phyloP scores from a whole-genome alignment of 2,888 invertebrate species.

The Drosophila rubida region DNA sequence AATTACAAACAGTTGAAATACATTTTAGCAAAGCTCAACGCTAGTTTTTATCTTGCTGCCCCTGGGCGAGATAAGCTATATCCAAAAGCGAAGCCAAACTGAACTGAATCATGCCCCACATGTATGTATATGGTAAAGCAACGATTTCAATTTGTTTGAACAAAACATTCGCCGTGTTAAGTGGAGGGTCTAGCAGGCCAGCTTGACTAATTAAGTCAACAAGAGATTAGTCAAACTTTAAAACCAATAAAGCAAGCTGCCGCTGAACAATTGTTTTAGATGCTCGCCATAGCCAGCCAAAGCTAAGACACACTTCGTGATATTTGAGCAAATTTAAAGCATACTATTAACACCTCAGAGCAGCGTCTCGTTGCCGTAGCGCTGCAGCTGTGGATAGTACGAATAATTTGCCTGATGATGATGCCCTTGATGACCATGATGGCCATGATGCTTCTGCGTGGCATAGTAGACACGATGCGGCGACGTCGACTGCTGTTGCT shows the following conservation, averaged over 20 bases:
- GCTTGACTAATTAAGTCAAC: too few species aligned
- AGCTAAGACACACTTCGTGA: not conserved
- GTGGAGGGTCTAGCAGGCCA: too few species aligned
- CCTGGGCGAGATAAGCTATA: not conserved
- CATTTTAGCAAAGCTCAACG: conserved; percentile 35
- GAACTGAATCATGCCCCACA: too few species aligned
- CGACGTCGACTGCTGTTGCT: conserved; percentile 30
- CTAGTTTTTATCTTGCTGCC: not conserved
- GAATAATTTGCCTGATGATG: conserved; percentile 32
- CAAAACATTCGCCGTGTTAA: too few species aligned
- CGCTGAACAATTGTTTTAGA: too few species aligned
- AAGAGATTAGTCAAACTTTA: too few species aligned
- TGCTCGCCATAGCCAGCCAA: not conserved
- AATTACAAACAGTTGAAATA: conserved; percentile 31
- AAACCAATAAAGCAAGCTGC: too few species aligned
- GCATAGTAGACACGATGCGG: conserved; percentile 72
- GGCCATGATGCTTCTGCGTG: conserved; percentile 56
- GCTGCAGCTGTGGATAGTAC: conserved; percentile 69
- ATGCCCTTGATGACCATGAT: conserved; percentile 40
- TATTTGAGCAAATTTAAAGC: too few species aligned
- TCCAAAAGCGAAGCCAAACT: not conserved
- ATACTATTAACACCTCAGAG: conserved; percentile 57
- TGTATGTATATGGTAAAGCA: too few species aligned
- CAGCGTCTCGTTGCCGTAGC: conserved; percentile 83
- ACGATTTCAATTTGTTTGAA: too few species aligned